Evolutionary conservation across 2,888 invertebrate genomes (phyloP).

Genomic region (Aphidoletes aphidimyza): DNA sequence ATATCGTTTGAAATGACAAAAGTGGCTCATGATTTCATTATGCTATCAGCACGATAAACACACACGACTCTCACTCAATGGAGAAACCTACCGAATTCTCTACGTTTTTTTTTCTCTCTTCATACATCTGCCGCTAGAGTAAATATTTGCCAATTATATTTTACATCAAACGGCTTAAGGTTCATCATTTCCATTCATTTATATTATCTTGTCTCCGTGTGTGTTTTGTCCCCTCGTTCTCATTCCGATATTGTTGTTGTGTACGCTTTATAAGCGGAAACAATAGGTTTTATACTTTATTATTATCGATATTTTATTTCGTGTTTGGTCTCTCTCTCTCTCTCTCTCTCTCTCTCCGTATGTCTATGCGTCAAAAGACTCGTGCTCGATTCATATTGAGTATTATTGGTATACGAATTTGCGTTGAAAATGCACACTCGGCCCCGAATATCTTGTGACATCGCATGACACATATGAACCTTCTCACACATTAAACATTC

Average conservation of each 20-base stretch:
- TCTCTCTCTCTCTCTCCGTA: not conserved
- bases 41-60: not conserved
- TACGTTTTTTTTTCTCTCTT: too few relatives aligned
- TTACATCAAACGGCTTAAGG: slow-evolving; percentile 47
- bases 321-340: too few relatives aligned
- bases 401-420: not conserved
- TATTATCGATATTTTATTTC: slow-evolving; percentile 10
- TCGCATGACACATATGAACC: not conserved
- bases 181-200: slow-evolving; percentile 44
- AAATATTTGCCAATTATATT: slow-evolving; percentile 53
- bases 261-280: slow-evolving; percentile 17
- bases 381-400: not conserved
- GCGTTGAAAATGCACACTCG: not conserved
- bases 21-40: slow-evolving; percentile 26
- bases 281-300: slow-evolving; percentile 34
- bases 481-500: not conserved
- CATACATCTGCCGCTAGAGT: slow-evolving; percentile 37
- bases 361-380: not conserved
- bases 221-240: not conserved
- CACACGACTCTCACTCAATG: too few relatives aligned
- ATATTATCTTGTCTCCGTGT: not conserved
- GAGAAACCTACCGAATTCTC: too few relatives aligned
- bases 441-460: not conserved
- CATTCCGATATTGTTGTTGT: not conserved
- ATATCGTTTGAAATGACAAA: not conserved